phyloP scores from a whole-genome alignment of 2,113 vertebrate species.

The Bolborhynchus lineola region DNA sequence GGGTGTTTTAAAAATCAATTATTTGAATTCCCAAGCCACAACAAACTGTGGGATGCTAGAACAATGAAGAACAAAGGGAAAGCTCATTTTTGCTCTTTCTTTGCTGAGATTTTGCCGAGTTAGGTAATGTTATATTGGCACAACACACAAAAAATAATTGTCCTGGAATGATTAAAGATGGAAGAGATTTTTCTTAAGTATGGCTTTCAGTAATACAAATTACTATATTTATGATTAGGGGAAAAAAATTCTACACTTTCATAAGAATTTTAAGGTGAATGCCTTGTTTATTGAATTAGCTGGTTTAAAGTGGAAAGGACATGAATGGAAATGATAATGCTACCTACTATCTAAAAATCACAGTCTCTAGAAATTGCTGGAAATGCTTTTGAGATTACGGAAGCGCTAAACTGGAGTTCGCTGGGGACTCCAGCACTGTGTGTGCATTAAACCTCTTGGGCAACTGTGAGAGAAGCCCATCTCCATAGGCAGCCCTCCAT shows the following conservation, averaged over 20 bases:
- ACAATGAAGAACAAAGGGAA: not conserved
- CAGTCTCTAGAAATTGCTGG: not conserved
- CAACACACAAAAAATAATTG: not conserved
- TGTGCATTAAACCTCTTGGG: not conserved
- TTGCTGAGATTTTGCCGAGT: not conserved
- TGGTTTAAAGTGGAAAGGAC: not conserved
- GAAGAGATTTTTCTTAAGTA: not conserved
- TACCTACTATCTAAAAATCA: not conserved
- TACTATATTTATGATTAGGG: not conserved
- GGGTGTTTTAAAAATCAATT: not conserved
- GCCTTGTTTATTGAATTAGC: not conserved
- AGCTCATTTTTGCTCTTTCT: not conserved
- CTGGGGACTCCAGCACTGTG: not conserved
- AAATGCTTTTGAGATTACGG: not conserved
- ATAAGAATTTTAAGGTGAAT: not conserved
- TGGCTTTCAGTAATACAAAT: not conserved
- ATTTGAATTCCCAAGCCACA: not conserved
- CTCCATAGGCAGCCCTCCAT: not conserved
- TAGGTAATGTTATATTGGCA: not conserved
- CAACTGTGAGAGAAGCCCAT: not conserved
- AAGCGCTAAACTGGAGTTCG: not conserved
- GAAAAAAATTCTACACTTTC: not conserved
- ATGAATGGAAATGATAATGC: not conserved
- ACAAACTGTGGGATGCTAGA: not conserved
- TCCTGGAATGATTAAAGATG: not conserved